These are phyloP conservation scores for Bos taurus DNA, from an alignment of 2,113 vertebrate genomes.

Conservation along the genomic window DNA sequence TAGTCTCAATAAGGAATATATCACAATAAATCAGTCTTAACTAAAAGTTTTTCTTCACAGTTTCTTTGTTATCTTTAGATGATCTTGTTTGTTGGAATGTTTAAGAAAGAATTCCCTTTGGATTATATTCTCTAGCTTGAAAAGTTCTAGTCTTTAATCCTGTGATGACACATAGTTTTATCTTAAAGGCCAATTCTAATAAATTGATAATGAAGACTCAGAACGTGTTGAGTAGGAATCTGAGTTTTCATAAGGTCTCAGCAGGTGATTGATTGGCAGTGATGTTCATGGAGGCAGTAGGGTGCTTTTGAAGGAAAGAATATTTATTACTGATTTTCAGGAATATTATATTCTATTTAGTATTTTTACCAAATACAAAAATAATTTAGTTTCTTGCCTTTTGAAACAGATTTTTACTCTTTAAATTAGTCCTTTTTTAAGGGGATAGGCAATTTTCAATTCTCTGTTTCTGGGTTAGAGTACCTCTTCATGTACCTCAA, in stretches of 20 bases:
- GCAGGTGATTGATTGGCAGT: background rate
- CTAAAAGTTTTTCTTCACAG: background rate
- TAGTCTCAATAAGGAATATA: background rate
- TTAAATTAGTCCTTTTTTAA: background rate
- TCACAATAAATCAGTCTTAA: background rate
- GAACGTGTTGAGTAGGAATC: background rate
- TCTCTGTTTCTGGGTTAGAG: background rate
- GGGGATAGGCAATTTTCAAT: background rate
- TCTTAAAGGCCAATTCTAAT: background rate
- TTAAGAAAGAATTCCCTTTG: background rate
- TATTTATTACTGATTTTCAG: background rate
- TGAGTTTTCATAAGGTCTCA: background rate
- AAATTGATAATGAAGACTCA: background rate
- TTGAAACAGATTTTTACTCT: background rate
- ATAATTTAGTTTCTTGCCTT: background rate
- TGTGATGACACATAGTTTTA: background rate
- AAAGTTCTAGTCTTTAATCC: background rate
- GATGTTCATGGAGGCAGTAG: background rate
- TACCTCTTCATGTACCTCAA: background rate
- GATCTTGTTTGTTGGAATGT: background rate
- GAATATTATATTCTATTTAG: background rate
- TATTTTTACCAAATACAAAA: background rate
- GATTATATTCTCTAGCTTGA: background rate
- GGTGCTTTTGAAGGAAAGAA: background rate
- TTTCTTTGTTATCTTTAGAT: background rate